These are phyloP conservation scores for Zootoca vivipara DNA, from an alignment of 2,113 vertebrate genomes.

Conservation along the genomic window DNA sequence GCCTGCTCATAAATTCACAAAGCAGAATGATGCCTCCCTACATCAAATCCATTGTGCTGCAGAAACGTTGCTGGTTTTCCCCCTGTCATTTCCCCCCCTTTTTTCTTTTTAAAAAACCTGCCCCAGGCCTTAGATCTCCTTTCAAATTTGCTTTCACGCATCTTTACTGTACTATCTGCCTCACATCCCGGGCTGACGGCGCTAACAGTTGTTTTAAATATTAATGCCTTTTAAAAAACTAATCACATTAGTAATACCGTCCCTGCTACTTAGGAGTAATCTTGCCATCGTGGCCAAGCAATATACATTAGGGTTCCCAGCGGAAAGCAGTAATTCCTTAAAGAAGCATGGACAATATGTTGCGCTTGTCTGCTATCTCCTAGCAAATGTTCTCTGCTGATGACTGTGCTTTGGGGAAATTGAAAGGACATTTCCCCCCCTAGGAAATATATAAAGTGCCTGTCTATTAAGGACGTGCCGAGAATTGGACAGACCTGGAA, in stretches of 20 bases:
- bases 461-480: conserved; percentile 39
- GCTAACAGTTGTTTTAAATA: conserved; percentile 39
- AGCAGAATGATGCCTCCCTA: background rate
- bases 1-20: background rate
- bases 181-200: background rate
- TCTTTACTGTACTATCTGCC: background rate
- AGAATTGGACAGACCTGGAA: conserved; percentile 47
- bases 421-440: conserved; percentile 44
- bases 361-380: conserved; percentile 44
- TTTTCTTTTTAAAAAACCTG: too few species aligned
- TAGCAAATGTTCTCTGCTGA: conserved; percentile 49
- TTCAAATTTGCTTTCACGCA: background rate
- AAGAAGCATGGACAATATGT: conserved; percentile 24
- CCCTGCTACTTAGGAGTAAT: conserved; percentile 23
- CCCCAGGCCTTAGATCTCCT: background rate
- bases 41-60: background rate
- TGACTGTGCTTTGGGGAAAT: conserved; percentile 46
- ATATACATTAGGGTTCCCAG: conserved; percentile 12
- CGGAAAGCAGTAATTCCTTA: conserved; percentile 31
- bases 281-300: background rate
- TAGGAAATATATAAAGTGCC: conserved; percentile 30
- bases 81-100: background rate
- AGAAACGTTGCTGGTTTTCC: background rate
- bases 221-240: conserved; percentile 24
- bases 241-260: conserved; percentile 34